Evolutionary conservation across 2,888 invertebrate species (phyloP), one percentile per base, ranked within the genome.

Genomic region (Pardosa pseudoannulata): DNA sequence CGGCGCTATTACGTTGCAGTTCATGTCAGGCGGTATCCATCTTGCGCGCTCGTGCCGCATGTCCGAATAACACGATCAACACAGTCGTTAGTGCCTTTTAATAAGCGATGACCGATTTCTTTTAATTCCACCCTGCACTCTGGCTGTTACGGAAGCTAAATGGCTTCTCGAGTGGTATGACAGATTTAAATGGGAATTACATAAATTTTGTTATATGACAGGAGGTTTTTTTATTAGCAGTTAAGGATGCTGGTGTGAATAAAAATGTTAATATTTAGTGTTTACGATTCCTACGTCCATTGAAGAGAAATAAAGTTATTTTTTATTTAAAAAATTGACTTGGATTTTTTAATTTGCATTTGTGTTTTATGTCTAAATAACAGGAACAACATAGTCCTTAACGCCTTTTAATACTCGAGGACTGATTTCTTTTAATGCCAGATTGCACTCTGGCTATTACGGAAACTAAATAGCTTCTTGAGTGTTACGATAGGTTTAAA

Each of bases 1-100:
- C 72, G 71, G 46, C 32, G 72, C 78, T 78, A 73, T 79, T 85
- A 85, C 79, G 62, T 56, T 67, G 73, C 79, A 36, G 85, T 79
- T 85, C 79, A 85, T 85, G 85, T 85, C 85, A 78, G 56, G 29
- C 68, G 73, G 71, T 79, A 85, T 85, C 73, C 76, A 79, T 85
- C 85, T 85, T 78, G 41, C n/a, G 23, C 29, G 73, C 85, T 85
- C 78, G 85, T 79, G 85, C 85, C 65, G 31, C 67, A 28, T 79
- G 85, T 85, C 85, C 46, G 68, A 79, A 67, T 65, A 65, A 46
- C 27, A 64, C 41, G 46, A 64, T 62, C 39, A 19, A 32, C 23
- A 23, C 13, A 36, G 56, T 56, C 56, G 56, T 56, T 23, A 56
- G 16, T n/a, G 41, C 41, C 41, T 9, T 46, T 46, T 46, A 46